Evolutionary conservation across 2,113 vertebrate species (phyloP).

Genomic region (Peromyscus californicus): DNA sequence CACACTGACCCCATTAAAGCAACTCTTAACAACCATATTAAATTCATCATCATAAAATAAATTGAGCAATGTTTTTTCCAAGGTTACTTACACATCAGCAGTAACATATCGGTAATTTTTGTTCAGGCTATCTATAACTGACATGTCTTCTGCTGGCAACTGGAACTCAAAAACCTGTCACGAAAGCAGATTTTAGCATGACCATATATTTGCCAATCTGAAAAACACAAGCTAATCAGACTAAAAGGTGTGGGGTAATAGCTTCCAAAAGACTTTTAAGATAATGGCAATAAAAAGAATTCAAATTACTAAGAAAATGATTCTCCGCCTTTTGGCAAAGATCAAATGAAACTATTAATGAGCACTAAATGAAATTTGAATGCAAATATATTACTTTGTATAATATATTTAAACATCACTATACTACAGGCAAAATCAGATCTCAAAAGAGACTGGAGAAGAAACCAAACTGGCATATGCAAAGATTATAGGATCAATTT

Average conservation of each 20-base stretch:
- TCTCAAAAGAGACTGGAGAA: neutral
- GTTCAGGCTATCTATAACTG: neutral
- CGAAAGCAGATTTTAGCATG: neutral
- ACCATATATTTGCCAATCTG: neutral
- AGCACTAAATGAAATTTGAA: neutral
- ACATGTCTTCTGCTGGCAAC: slow-evolving; percentile 16
- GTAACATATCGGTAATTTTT: neutral
- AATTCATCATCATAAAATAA: neutral
- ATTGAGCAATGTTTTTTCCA: neutral
- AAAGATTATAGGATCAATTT: neutral
- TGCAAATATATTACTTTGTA: neutral
- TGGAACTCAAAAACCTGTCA: slow-evolving; percentile 27
- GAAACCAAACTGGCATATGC: neutral
- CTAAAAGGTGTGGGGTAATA: neutral
- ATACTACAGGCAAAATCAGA: neutral
- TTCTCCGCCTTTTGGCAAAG: neutral
- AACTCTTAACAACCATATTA: neutral
- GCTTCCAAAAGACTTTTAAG: neutral
- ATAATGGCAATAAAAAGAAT: no score
- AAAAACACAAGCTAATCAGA: neutral
- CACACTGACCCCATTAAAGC: neutral
- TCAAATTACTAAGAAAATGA: neutral
- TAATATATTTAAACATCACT: neutral
- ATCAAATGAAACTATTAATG: neutral
- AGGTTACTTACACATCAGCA: neutral